These are phyloP conservation scores for Spermophilus dauricus DNA, from an alignment of 2,113 vertebrate genomes.

Conservation along the genomic window DNA sequence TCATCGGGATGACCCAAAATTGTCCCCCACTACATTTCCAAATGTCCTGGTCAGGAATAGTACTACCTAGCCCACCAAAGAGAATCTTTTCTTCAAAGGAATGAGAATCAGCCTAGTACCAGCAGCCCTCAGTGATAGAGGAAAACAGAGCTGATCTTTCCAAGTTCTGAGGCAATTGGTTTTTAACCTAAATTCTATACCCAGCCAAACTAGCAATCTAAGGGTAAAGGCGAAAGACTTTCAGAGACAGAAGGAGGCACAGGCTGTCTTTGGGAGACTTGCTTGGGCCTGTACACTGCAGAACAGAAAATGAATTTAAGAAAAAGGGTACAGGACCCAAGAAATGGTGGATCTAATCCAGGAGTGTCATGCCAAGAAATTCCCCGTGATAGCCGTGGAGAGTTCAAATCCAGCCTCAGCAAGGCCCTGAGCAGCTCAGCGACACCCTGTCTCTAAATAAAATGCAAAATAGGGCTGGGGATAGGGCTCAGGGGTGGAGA, in stretches of 20 bases:
- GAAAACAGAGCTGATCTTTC: neutral
- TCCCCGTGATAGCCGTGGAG: neutral
- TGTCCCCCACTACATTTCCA: neutral
- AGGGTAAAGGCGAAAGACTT: neutral
- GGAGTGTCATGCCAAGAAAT: conserved; percentile 61
- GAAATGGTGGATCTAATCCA: conserved; percentile 16
- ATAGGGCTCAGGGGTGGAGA: no score
- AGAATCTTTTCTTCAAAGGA: conserved; percentile 17
- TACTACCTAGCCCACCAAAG: neutral
- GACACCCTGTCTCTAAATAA: no score
- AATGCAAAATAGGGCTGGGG: no score
- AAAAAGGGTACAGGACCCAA: conserved; percentile 29
- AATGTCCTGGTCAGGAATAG: neutral
- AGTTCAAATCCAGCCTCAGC: no score
- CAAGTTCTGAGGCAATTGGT: neutral
- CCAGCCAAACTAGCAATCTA: neutral
- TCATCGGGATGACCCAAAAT: neutral
- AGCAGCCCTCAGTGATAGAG: neutral
- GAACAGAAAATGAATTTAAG: conserved; percentile 52
- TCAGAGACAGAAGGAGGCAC: neutral
- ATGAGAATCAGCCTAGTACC: neutral
- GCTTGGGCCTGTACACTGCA: neutral
- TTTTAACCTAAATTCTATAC: conserved; percentile 70
- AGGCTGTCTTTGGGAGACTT: neutral
- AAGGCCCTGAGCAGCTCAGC: no score